Evolutionary conservation across 2,888 invertebrate genomes (phyloP), one percentile per base, ranked within the genome.

Genomic region (Pediacus dermestoides): DNA sequence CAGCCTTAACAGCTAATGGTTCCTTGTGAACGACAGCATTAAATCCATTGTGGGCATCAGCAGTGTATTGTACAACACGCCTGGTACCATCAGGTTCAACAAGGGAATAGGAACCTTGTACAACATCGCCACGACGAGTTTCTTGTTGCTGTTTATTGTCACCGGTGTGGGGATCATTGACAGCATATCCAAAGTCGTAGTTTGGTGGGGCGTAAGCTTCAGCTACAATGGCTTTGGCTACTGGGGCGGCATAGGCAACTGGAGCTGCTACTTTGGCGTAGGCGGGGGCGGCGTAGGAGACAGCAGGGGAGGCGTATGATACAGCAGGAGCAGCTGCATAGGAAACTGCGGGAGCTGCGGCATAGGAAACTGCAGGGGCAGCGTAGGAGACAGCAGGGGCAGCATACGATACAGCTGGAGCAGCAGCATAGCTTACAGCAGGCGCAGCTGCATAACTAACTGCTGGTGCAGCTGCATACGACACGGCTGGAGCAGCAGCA

Each of bases 91-190:
- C 75, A 13, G 75, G 56, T 44, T 75, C 75, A 46, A 75, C 62
- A 2, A 76, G 56, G 36, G 73, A 70, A 52, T 75, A 76, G 47
- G 67, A 62, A 2, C 75, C 75, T 41, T 72, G 69, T 13, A 75
- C 75, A 38, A 62, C 66, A 57, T 75, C 74, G 35, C 73, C 75
- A 50, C 70, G 68, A 42, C 75, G 72, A 1, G 64, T 39, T 61
- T 76, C 75, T 46, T 72, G 70, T 49, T 76, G 75, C 48, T 62
- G 65, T 53, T 76, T 75, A 40, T 68, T 67, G 55, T 76, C 75
- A 3, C 74, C 75, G 39, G 75, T 75, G 39, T 53, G 53, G 32
- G 60, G 57, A 44, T 57, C 57, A 47, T 39, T 53, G 23, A 57
- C 58, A 36, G 55, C 44, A 42, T 58, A 57, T 39, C 57, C 55